These are phyloP conservation scores for Phalacrocorax pelagicus DNA, from an alignment of 2,113 vertebrate genomes.

Conservation along the genomic window DNA sequence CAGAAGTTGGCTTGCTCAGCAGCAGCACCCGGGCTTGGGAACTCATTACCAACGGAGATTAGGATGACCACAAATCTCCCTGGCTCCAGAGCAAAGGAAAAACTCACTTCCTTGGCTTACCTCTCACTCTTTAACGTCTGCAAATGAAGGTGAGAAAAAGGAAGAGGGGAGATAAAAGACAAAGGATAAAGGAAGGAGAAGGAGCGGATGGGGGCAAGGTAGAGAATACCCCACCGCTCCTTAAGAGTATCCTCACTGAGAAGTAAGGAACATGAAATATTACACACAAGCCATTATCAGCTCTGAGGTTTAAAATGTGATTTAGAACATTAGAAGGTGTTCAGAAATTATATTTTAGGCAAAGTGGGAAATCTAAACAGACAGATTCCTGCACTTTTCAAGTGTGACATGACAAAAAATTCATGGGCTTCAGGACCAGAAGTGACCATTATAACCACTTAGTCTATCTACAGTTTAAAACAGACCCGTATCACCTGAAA, in stretches of 20 bases:
- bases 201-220: background rate
- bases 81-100: background rate
- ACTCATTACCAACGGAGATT: background rate
- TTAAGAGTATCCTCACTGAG: background rate
- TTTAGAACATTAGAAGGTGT: background rate
- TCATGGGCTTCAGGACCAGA: background rate
- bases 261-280: background rate
- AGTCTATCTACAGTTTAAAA: background rate
- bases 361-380: background rate
- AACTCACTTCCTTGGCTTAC: background rate
- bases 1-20: background rate
- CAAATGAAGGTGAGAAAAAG: background rate
- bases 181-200: background rate
- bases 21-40: background rate
- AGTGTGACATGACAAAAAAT: background rate
- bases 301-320: background rate
- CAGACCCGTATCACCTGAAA: rapidly evolving
- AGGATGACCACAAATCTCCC: background rate
- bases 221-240: background rate
- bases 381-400: background rate
- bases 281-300: background rate
- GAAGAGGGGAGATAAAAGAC: background rate
- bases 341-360: background rate
- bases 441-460: background rate
- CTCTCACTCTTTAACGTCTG: background rate